These are phyloP conservation scores for Eupithecia subumbrata DNA, from an alignment of 2,888 invertebrate species.

Conservation along the genomic window DNA sequence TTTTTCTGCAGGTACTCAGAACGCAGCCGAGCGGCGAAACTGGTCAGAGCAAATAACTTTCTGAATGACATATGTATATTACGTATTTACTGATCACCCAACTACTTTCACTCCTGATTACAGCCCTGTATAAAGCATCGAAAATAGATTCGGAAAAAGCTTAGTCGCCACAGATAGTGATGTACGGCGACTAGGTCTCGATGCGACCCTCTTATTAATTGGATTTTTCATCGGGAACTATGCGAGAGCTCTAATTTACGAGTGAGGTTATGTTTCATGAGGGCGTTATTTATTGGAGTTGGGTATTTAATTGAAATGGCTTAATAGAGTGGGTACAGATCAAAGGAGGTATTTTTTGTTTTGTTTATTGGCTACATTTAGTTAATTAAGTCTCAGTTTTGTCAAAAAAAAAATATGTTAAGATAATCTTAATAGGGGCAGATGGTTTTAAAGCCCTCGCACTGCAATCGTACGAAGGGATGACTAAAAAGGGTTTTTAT, in stretches of 20 bases:
- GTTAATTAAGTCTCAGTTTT: neutral
- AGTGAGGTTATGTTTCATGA: constrained; percentile 18
- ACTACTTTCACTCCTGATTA: constrained; percentile 8
- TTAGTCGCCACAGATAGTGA: constrained; percentile 51
- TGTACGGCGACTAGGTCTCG: constrained; percentile 44
- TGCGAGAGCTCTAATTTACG: constrained; percentile 54
- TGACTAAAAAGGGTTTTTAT: no score
- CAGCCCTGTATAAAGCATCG: constrained; percentile 13
- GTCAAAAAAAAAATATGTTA: neutral
- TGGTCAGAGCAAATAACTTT: neutral
- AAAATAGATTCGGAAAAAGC: constrained; percentile 41
- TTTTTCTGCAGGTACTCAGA: neutral
- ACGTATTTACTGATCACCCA: neutral
- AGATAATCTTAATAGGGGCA: neutral
- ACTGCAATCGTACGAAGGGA: no score
- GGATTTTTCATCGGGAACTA: constrained; percentile 39
- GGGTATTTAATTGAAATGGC: constrained; percentile 1
- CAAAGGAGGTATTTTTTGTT: neutral
- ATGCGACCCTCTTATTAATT: constrained; percentile 24
- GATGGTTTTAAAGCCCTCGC: neutral
- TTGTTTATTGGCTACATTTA: neutral
- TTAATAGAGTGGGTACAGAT: constrained; percentile 1
- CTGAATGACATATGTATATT: neutral
- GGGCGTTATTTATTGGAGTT: constrained; percentile 8
- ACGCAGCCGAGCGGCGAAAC: neutral